phyloP scores from a whole-genome alignment of 2,888 invertebrate species.

The Tetrapedia diversipes region DNA sequence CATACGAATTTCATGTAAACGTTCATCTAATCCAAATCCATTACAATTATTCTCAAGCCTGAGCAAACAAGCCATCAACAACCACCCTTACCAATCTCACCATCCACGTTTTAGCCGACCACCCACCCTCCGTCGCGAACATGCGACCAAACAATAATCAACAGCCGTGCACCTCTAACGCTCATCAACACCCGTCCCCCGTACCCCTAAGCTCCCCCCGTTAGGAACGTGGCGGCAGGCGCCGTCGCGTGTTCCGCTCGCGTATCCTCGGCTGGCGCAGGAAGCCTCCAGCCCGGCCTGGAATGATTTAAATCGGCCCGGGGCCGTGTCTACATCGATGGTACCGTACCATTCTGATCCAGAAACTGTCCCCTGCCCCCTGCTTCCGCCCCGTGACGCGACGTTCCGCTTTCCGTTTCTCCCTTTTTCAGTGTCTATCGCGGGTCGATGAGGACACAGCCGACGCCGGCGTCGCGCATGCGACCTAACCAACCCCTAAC shows the following conservation, averaged over 20 bases:
- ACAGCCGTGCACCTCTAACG: too few species aligned
- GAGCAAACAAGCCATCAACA: too few species aligned
- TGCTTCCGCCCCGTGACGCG: conserved; percentile 1
- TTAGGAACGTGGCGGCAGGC: conserved; percentile 1
- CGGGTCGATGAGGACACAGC: conserved; percentile 67
- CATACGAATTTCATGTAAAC: too few species aligned
- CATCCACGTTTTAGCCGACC: too few species aligned
- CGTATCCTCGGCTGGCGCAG: conserved; percentile 5
- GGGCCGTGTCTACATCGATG: conserved; percentile 35
- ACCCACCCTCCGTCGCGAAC: too few species aligned
- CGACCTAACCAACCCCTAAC: conserved; percentile 57
- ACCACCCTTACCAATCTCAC: too few species aligned
- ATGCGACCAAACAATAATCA: too few species aligned
- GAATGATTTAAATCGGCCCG: conserved; percentile 24
- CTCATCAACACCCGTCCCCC: too few species aligned
- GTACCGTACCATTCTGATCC: conserved; percentile 62
- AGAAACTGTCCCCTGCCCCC: conserved; percentile 11
- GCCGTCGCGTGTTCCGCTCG: conserved; percentile 37
- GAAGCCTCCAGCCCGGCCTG: neutral
- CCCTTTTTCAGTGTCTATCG: conserved; percentile 43
- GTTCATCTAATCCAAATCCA: too few species aligned
- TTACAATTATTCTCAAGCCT: too few species aligned
- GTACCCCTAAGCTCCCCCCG: too few species aligned
- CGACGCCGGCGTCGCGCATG: conserved; percentile 65
- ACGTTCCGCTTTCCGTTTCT: conserved; percentile 53